Conservation (phyloP, 2,888 invertebrate species). For the Eupithecia vulgata region DNA sequence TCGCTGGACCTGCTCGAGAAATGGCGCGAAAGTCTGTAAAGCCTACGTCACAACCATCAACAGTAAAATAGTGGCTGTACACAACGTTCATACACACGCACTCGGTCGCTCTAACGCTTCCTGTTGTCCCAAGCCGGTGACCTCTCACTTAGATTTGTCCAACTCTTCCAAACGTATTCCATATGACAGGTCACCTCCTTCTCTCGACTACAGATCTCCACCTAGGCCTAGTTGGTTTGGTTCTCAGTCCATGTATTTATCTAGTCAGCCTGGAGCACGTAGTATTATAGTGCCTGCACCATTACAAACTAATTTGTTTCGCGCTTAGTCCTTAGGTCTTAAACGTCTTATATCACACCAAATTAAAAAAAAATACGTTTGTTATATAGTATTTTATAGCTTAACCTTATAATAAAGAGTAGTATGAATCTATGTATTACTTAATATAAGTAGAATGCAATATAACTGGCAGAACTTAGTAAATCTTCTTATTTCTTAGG, state of each 20-base stretch:
- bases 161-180: too few species aligned
- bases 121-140: background rate
- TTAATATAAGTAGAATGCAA: background rate
- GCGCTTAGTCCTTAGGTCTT: background rate
- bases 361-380: background rate
- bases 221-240: background rate
- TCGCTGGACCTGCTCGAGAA: slow-evolving; percentile 4
- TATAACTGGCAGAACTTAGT: background rate
- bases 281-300: background rate
- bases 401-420: background rate
- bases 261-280: background rate
- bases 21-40: slow-evolving; percentile 4
- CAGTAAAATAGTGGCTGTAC: slow-evolving; percentile 3
- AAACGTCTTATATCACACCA: background rate
- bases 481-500: background rate
- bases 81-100: slow-evolving; percentile 2
- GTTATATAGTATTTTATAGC: background rate
- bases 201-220: background rate
- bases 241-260: slow-evolving; percentile 10
- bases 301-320: background rate
- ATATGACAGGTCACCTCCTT: background rate
- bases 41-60: slow-evolving; percentile 9
- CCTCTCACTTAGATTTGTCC: background rate
- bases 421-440: background rate
- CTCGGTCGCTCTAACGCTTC: background rate